Percentiles rank a stretch among this genome's conserved stretches.
Evolutionary conservation across 2,113 vertebrate species (phyloP).

Genomic region (Periophthalmus modestus): DNA sequence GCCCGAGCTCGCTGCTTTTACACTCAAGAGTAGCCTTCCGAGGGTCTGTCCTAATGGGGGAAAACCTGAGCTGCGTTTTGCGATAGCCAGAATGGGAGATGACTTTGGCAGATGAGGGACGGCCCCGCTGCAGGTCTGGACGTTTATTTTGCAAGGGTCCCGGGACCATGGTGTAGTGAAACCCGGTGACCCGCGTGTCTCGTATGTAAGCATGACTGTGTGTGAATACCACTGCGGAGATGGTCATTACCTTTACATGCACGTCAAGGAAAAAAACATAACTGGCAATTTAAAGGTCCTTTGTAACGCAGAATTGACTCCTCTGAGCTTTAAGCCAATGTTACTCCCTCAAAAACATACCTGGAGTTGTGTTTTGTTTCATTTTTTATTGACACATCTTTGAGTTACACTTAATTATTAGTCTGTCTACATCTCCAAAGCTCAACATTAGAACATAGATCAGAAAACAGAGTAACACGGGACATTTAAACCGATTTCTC

Average conservation of each 20-base stretch:
- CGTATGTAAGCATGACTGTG: conserved; percentile 12
- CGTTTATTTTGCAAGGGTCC: conserved; percentile 44
- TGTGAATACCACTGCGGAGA: neutral
- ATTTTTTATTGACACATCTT: too few relatives aligned
- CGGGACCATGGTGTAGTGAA: conserved; percentile 34
- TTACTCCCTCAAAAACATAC: too few relatives aligned
- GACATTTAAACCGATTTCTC: too few relatives aligned
- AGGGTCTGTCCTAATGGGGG: conserved; percentile 40
- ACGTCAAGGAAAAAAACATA: too few relatives aligned
- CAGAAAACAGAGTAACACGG: too few relatives aligned
- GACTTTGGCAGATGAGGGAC: conserved; percentile 37
- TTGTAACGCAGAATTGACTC: too few relatives aligned
- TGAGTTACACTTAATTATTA: too few relatives aligned
- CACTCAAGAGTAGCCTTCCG: neutral
- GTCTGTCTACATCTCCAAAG: too few relatives aligned
- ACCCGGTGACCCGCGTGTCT: conserved; percentile 30
- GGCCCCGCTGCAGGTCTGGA: conserved; percentile 30
- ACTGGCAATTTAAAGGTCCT: too few relatives aligned
- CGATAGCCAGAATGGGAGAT: conserved; percentile 6
- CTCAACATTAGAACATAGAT: too few relatives aligned
- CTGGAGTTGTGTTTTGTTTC: too few relatives aligned
- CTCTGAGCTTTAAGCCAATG: too few relatives aligned
- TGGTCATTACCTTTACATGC: neutral
- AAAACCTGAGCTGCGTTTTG: conserved; percentile 12
- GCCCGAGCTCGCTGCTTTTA: conserved; percentile 5